Evolutionary conservation across 2,797 vertebrate genomes (phyloP).

Genomic region (Petrocephalus sullivani): DNA sequence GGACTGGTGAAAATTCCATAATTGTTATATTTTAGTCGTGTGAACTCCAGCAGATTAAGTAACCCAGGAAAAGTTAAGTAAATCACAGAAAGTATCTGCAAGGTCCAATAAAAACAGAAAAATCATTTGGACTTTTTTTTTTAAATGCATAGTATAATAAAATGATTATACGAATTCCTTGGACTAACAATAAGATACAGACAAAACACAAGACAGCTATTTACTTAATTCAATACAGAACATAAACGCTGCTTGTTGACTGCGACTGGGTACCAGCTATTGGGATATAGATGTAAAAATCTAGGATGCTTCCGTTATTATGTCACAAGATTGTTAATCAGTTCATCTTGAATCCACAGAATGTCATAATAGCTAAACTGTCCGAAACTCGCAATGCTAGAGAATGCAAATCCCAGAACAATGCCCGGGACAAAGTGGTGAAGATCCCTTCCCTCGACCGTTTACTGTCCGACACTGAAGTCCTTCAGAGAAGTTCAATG

Average conservation of each 20-base stretch:
- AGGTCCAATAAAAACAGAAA: neutral
- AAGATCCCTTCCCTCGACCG: neutral
- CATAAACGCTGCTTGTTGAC: neutral
- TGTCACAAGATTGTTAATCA: neutral
- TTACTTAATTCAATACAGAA: neutral
- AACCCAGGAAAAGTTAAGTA: neutral
- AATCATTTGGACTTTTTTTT: neutral
- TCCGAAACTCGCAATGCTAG: neutral
- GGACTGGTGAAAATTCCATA: neutral
- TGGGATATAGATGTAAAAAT: neutral
- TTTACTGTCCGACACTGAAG: neutral
- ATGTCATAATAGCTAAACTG: neutral
- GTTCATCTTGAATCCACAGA: neutral
- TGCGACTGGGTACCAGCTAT: neutral
- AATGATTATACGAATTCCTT: neutral
- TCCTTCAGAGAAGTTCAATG: slow-evolving; percentile 13
- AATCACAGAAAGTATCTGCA: neutral
- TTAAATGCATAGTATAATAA: neutral
- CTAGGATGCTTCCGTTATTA: neutral
- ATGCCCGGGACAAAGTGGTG: neutral
- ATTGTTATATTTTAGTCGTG: neutral
- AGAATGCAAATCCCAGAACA: neutral
- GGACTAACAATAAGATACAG: neutral
- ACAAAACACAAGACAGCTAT: neutral
- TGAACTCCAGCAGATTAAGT: neutral